Percentiles rank a stretch among this genome's conserved stretches.
phyloP scores from a whole-genome alignment of 2,797 vertebrate species.

The Echeneis naucrates region DNA sequence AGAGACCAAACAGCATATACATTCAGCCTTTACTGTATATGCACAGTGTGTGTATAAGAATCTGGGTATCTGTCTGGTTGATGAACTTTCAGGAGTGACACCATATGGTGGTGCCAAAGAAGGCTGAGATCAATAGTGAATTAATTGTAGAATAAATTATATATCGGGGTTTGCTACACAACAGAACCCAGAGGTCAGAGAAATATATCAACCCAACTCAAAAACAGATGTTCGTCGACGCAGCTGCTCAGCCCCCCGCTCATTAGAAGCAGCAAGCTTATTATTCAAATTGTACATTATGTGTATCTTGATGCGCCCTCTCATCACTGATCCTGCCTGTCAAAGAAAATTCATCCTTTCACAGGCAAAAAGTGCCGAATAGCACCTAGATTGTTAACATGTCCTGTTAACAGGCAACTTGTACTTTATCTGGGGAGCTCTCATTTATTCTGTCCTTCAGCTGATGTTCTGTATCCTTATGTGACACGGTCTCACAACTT shows the following conservation, averaged over 20 bases:
- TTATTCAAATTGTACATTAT: neutral
- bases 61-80: neutral
- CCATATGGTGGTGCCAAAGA: conserved; percentile 18
- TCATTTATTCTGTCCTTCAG: conserved; percentile 1
- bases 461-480: no score
- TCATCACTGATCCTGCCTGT: neutral
- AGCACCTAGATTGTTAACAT: conserved; percentile 1
- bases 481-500: neutral
- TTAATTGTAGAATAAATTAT: conserved; percentile 35
- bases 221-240: conserved; percentile 15
- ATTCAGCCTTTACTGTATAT: neutral
- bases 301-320: neutral
- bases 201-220: conserved; percentile 7
- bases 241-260: neutral
- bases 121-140: conserved; percentile 34
- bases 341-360: neutral
- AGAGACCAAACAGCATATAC: conserved; percentile 7
- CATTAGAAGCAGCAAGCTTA: conserved; percentile 1
- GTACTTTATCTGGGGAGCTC: conserved; percentile 2
- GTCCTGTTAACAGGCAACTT: conserved; percentile 3
- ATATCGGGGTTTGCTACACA: conserved; percentile 29
- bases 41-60: conserved; percentile 10
- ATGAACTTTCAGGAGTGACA: neutral
- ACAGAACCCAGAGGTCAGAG: conserved; percentile 9
- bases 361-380: neutral